Percentiles rank a stretch among this genome's conserved stretches.
These are phyloP conservation scores for Campoplex capitator DNA, from an alignment of 2,888 invertebrate genomes.

Conservation along the genomic window DNA sequence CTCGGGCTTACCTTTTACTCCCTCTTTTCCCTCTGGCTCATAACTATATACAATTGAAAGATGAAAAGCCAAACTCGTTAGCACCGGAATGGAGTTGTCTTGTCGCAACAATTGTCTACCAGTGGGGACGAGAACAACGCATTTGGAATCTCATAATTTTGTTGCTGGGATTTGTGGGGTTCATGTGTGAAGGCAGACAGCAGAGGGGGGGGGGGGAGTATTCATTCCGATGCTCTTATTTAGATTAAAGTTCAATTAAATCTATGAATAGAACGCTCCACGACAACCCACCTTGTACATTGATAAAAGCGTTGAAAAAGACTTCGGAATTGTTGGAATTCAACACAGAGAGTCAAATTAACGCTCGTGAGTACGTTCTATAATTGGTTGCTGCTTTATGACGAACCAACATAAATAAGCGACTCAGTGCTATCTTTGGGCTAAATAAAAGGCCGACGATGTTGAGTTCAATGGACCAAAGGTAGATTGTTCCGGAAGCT, in stretches of 20 bases:
- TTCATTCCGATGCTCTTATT: constrained; percentile 3
- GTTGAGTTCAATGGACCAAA: constrained; percentile 49
- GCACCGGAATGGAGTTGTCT: constrained; percentile 66
- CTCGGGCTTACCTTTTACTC: constrained; percentile 4
- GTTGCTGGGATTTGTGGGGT: not conserved
- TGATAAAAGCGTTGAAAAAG: not conserved
- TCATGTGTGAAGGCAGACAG: not conserved
- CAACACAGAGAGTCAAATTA: not conserved
- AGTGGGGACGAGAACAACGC: constrained; percentile 55
- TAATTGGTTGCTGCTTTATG: not conserved
- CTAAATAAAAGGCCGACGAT: constrained; percentile 39
- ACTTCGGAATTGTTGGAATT: not conserved
- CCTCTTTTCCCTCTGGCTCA: not conserved
- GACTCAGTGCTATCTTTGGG: not conserved
- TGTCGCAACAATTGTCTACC: constrained; percentile 59
- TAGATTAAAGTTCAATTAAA: not conserved
- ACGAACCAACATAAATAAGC: not conserved
- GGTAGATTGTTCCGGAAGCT: constrained; percentile 49
- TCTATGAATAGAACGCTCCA: not conserved
- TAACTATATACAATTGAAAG: constrained; percentile 13
- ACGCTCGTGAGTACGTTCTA: not conserved
- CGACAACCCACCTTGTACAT: not conserved
- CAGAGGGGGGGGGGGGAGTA: not conserved
- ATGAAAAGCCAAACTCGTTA: constrained; percentile 70
- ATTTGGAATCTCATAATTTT: constrained; percentile 66